Percentiles rank a stretch among this genome's conserved stretches.
Evolutionary conservation across 1,140 invertebrate species (phyloP).

Genomic region (Drosophila subpulchrella): DNA sequence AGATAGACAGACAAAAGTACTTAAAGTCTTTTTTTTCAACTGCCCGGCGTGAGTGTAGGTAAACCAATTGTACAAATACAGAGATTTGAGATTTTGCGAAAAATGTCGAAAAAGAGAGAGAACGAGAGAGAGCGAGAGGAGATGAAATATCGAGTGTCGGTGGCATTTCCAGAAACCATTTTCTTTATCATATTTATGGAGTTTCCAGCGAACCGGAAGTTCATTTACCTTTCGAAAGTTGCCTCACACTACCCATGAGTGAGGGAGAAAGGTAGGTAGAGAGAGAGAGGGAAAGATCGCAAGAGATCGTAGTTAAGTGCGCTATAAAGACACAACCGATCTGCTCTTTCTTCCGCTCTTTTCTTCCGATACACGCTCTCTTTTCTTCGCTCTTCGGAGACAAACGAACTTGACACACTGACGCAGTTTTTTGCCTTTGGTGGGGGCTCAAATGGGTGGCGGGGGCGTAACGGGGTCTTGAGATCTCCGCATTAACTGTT

Average conservation of each 20-base stretch:
- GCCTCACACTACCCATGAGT: constrained; percentile 21
- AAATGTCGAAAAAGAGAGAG: neutral
- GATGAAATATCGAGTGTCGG: constrained; percentile 8
- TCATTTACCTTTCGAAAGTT: constrained; percentile 75
- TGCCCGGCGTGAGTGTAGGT: constrained; percentile 23
- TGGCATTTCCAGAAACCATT: constrained; percentile 8
- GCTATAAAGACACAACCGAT: constrained; percentile 7
- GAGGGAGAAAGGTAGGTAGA: constrained; percentile 31
- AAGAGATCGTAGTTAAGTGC: constrained; percentile 17
- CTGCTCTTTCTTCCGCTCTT: constrained; percentile 17
- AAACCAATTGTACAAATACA: constrained; percentile 69
- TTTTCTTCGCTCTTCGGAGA: constrained; percentile 20
- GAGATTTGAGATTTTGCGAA: constrained; percentile 37
- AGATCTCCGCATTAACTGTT: constrained; percentile 65
- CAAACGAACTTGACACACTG: constrained; percentile 82
- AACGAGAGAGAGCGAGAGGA: neutral
- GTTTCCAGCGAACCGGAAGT: constrained; percentile 73
- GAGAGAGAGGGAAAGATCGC: constrained; percentile 8
- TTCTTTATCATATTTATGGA: constrained; percentile 41
- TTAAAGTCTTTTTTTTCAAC: constrained; percentile 37
- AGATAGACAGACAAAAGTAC: constrained; percentile 50
- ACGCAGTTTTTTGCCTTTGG: constrained; percentile 61
- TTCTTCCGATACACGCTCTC: neutral
- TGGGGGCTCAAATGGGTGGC: neutral
- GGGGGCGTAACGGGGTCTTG: neutral